Evolutionary conservation across 2,797 vertebrate genomes (phyloP), one percentile per base, ranked within the genome.

Genomic region (Anguilla obscura): DNA sequence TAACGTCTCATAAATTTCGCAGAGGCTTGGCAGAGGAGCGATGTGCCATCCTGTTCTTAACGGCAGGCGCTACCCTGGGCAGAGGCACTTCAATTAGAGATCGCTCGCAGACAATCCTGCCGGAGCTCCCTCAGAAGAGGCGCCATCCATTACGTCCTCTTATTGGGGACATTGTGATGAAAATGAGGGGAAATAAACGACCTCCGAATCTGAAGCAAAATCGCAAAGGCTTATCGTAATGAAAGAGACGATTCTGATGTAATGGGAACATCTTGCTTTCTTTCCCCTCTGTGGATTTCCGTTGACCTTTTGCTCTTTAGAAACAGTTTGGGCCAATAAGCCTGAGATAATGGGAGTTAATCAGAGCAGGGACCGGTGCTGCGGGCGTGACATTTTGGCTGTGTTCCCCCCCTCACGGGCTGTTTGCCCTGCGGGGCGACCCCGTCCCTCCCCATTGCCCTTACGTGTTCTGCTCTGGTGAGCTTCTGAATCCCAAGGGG

Each of bases 41-140:
- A 52, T 79, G 66, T 66, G 40, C 79, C 60, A 54, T 84, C 52
- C 45, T 84, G 87, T 69, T 80, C 82, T 83, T 87, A 87, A 84
- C 50, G 87, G 40, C 79, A 84, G 76, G 45, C 56, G 16, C 10
- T 45, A 33, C 40, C 86, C 54, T 24, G 10, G 86, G 40, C 86
- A 83, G 40, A 0, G 54, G 54, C 50, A 1, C 66, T 85, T 84
- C 82, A 48, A 74, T 85, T 52, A 86, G 85, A 50, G 48, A 54
- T 86, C 54, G 54, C 83, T 18, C 83, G 9, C n/a, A 85, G 27
- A 56, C 27, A 10, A 40, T 50, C 24, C 66, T 30, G 21, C 21
- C 30, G 45, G 58, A 84, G 24, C 54, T 7, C 69, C 52, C 14
- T 30, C 45, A 60, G 21, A 63, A 84, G 50, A 84, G 16, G 10